Evolutionary conservation across 1,140 invertebrate species (phyloP), one percentile per base, ranked within the genome.

Genomic region (Globodera ellingtonae): DNA sequence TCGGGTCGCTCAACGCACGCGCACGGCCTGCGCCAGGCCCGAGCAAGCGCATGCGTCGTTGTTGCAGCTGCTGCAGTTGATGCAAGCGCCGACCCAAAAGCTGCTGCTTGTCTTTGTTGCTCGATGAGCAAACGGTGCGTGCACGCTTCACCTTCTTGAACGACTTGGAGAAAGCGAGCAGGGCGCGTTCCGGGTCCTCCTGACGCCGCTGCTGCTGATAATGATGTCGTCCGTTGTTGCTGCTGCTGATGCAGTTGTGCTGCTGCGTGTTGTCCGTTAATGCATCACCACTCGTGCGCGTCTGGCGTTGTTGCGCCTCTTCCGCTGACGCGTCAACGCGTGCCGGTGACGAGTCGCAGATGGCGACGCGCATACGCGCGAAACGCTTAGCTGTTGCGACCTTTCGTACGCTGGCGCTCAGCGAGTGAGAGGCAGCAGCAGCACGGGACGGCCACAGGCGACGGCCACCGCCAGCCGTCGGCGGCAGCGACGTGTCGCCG

Each of bases 131-230:
- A 72, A 84, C 67, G 48, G 56, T 71, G 56, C 77, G 21, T 7
- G 82, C 82, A 13, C 87, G 81, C 71, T 86, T 83, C 18, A 88
- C 86, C 71, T 88, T 88, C 78, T 88, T 88, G 80, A 88, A 88
- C 24, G 81, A 84, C 69, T 85, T 84, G 8, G 87, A 88, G 79
- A 88, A 88, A 18, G 82, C 86, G 13, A 88, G 79, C 3, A 88
- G 80, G 5, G 85, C 88, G 24, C 76, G 59, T 3, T 65, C 47
- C 24, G 78, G 65, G 24, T 79, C 78, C 67, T 73, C 66, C 21
- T 6, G 24, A 47, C 48, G 21, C 5, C 74, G 56, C 24, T 21
- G 6, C 18, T 6, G 24, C 67, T 8, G 8, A 21, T 13, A 13
- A 21, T 44, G n/a, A 21, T 6, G 67, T 18, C 35, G 67, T 21